Conservation (phyloP, 2,113 vertebrate species). For the Trachemys scripta region DNA sequence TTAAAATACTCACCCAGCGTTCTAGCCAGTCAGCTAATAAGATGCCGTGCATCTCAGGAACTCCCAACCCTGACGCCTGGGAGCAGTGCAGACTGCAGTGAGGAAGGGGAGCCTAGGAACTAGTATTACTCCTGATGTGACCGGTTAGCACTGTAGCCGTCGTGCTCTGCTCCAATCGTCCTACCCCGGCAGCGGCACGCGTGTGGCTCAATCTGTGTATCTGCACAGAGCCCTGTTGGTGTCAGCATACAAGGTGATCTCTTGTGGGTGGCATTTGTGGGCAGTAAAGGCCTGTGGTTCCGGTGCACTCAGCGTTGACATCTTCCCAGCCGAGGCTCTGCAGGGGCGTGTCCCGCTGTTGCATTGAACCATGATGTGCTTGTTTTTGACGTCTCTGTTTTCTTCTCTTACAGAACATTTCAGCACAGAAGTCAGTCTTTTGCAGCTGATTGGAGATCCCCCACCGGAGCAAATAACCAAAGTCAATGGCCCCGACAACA, state of each 20-base stretch:
- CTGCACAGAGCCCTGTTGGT: not conserved
- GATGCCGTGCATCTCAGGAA: not conserved
- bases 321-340: not conserved
- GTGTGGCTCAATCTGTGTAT: not conserved
- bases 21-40: not conserved
- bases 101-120: not conserved
- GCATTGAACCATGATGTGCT: not conserved
- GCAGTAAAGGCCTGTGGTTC: not conserved
- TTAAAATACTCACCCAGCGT: not conserved
- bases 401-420: constrained; percentile 79
- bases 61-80: not conserved
- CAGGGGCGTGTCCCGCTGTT: no score
- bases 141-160: not conserved
- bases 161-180: not conserved
- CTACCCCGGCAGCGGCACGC: not conserved
- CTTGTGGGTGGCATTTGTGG: not conserved
- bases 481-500: constrained; percentile 81
- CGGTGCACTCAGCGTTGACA: not conserved
- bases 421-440: constrained; percentile 83
- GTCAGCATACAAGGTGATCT: not conserved
- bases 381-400: not conserved
- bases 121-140: not conserved
- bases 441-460: constrained; percentile 91
- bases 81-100: not conserved
- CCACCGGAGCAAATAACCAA: constrained; percentile 82